These are phyloP conservation scores for Merluccius polli DNA, from an alignment of 2,797 vertebrate species.

Conservation along the genomic window DNA sequence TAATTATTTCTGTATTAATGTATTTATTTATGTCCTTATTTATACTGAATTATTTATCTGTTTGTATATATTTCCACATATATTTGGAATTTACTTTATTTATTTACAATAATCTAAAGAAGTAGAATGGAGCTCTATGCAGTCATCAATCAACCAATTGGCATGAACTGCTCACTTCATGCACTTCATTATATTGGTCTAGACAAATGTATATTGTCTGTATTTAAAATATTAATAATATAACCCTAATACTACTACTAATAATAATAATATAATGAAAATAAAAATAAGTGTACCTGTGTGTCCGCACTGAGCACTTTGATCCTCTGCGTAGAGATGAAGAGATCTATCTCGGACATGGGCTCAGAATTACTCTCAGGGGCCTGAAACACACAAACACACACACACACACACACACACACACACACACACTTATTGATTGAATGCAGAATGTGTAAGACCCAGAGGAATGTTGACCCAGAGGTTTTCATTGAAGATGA, in stretches of 20 bases:
- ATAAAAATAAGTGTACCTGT: constrained; percentile 72
- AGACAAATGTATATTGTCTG: neutral
- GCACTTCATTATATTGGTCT: neutral
- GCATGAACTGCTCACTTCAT: neutral
- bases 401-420: neutral
- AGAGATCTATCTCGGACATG: constrained; percentile 89
- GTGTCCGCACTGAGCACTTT: constrained; percentile 88
- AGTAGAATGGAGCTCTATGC: neutral
- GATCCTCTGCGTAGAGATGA: constrained; percentile 89
- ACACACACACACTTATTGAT: neutral
- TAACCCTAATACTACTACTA: too few relatives aligned
- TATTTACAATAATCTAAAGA: neutral
- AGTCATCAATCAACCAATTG: neutral
- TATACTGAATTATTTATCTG: too few relatives aligned
- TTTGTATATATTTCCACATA: neutral
- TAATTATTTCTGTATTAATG: too few relatives aligned
- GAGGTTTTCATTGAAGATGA: neutral
- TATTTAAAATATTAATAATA: neutral
- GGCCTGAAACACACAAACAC: constrained; percentile 61
- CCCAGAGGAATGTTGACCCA: neutral
- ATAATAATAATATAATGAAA: neutral
- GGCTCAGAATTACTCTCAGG: constrained; percentile 86
- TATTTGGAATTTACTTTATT: neutral
- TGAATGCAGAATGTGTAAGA: neutral
- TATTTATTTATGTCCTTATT: too few relatives aligned